Evolutionary conservation across 1,140 invertebrate species (phyloP), one percentile per base, ranked within the genome.

Genomic region (Hyles euphorbiae): DNA sequence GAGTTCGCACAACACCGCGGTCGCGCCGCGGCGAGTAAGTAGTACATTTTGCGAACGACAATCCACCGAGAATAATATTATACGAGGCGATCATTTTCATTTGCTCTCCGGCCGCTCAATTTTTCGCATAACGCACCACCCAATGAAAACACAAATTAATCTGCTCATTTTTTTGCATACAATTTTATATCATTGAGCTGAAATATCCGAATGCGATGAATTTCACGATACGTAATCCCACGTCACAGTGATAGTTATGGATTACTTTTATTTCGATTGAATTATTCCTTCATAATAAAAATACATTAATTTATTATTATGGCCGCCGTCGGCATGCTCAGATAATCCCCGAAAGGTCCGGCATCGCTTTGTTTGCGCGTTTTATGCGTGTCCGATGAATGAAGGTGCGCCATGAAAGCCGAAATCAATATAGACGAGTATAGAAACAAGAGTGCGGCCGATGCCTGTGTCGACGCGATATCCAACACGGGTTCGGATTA

Each of bases 401-500:
- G 65, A 69, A 79, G 74, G 70, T 75, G 65, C 56, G 70, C 55
- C 48, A 68, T 70, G 67, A 81, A 81, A 78, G 73, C 66, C 65
- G 66, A 74, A 83, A 80, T 84, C 81, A 78, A 83, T 85, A 83
- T 78, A 81, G 70, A 63, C 73, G 70, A 69, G 65, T 61, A 73
- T 61, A 69, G 68, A 65, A 58, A 68, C 71, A 67, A 70, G 70
- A 74, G 79, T 73, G 76, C 72, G 72, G 72, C 74, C 69, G 78
- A 74, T 68, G 81, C 70, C 80, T 86, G 83, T 87, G 81, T 84
- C 82, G 78, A 81, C 81, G 83, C 78, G 83, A 87, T 87, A 88
- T 85, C 81, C 82, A 76, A 87, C 88, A 88, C 84, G 87, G 87
- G 86, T 88, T 70, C 76, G 88, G 88, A 90, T 89, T 90, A 90